Percentiles rank a stretch among this genome's conserved stretches.
phyloP scores from a whole-genome alignment of 2,113 vertebrate species.

The Ia io region DNA sequence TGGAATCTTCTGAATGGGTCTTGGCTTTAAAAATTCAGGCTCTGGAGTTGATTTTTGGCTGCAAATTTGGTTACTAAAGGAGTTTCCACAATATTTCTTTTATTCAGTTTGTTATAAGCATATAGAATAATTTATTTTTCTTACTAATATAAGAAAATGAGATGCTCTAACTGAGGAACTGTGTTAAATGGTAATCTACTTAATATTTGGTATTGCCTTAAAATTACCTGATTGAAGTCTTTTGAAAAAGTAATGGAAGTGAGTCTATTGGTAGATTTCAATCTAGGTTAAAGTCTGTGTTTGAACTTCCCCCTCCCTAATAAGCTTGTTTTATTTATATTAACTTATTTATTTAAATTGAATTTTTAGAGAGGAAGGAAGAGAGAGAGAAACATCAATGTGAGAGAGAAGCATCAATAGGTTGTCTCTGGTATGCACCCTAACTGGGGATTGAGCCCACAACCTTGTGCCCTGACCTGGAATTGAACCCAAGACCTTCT shows the following conservation, averaged over 20 bases:
- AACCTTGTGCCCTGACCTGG: too few relatives aligned
- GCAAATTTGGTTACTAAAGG: conserved; percentile 33
- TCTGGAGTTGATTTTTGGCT: conserved; percentile 48
- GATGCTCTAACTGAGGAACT: background rate
- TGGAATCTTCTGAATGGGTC: conserved; percentile 41
- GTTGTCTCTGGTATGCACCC: background rate
- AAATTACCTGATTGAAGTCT: background rate
- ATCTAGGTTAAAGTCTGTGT: background rate
- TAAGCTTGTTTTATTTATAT: background rate
- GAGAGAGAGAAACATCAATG: background rate
- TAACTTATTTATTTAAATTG: background rate
- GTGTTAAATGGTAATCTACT: background rate
- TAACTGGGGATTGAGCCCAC: background rate
- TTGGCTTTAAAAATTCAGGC: conserved; percentile 28
- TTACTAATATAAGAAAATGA: conserved; percentile 15
- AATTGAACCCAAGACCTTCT: too few relatives aligned
- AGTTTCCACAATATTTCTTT: conserved; percentile 30
- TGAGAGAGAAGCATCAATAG: background rate
- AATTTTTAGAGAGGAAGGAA: background rate
- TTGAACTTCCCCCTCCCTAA: background rate
- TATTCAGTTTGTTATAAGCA: conserved; percentile 12
- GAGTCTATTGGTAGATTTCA: background rate
- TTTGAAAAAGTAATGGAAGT: background rate
- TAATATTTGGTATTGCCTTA: background rate
- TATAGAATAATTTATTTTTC: conserved; percentile 23